These are phyloP conservation scores for Kryptopterus vitreolus DNA, from an alignment of 2,797 vertebrate genomes.

Conservation along the genomic window DNA sequence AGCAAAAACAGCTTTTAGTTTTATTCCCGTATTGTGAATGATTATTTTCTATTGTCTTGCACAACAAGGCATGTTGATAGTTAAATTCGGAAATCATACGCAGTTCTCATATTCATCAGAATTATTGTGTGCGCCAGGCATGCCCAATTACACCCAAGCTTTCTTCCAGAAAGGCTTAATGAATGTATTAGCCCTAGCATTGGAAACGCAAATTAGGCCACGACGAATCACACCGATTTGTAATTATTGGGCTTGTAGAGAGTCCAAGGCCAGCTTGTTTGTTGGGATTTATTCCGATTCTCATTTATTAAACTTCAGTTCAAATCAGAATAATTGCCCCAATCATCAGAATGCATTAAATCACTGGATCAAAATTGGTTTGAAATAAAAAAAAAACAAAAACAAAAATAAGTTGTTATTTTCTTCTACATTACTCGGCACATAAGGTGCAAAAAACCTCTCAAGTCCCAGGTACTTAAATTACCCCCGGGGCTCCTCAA, in stretches of 20 bases:
- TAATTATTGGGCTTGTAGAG: constrained; percentile 33
- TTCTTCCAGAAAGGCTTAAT: constrained; percentile 34
- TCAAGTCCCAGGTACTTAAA: constrained; percentile 22
- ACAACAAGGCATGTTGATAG: constrained; percentile 41
- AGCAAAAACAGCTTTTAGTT: constrained; percentile 38
- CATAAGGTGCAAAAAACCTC: constrained; percentile 3
- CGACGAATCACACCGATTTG: constrained; percentile 15
- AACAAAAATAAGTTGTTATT: constrained; percentile 25
- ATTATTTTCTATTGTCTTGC: constrained; percentile 47
- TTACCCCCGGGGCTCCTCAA: constrained; percentile 17
- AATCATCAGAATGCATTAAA: constrained; percentile 14
- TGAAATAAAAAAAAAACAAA: constrained; percentile 30
- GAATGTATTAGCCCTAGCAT: constrained; percentile 29
- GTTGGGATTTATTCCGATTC: background rate
- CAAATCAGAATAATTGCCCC: constrained; percentile 20
- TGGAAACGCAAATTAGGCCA: constrained; percentile 43
- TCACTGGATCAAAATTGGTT: constrained; percentile 23
- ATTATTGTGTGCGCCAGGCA: constrained; percentile 16
- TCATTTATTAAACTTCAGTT: constrained; percentile 9
- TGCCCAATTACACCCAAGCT: constrained; percentile 13
- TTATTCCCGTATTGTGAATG: constrained; percentile 42
- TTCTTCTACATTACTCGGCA: background rate
- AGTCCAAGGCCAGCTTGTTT: constrained; percentile 19
- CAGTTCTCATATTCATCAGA: constrained; percentile 41
- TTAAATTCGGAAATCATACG: constrained; percentile 32